A percentile compares a stretch with the other conserved stretches of the same genome.
These are phyloP conservation scores for Allacma fusca DNA, from an alignment of 2,888 invertebrate species.

Conservation along the genomic window DNA sequence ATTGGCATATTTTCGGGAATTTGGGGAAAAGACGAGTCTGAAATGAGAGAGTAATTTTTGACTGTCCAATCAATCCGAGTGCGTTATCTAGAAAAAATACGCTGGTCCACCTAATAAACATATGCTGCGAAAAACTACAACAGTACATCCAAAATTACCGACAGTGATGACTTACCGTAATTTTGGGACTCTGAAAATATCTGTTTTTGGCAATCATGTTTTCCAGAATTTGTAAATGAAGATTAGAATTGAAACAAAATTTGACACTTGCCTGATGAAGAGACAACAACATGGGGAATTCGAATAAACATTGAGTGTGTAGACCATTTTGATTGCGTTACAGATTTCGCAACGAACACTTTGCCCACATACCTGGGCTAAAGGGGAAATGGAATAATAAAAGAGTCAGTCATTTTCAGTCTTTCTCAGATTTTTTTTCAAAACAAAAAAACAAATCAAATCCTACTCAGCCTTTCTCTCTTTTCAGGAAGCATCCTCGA, in stretches of 20 bases:
- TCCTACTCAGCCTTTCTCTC: conserved; percentile 5
- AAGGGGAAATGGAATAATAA: conserved; percentile 61
- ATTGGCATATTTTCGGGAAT: too few species aligned
- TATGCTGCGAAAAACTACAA: conserved; percentile 46
- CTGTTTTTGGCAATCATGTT: conserved; percentile 37
- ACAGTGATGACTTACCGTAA: conserved; percentile 53
- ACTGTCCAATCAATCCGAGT: too few species aligned
- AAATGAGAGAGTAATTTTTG: too few species aligned
- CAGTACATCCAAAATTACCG: conserved; percentile 52
- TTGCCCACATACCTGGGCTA: conserved; percentile 62
- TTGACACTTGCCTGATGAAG: conserved; percentile 57
- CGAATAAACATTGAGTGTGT: conserved; percentile 42
- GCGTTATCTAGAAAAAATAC: too few species aligned
- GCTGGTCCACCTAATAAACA: conserved; percentile 32
- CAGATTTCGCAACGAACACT: conserved; percentile 48
- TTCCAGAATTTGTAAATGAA: conserved; percentile 35
- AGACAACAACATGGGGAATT: conserved; percentile 49
- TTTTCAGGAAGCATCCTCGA: too few species aligned
- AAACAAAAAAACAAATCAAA: conserved; percentile 3
- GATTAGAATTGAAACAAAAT: conserved; percentile 53
- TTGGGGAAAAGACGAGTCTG: too few species aligned
- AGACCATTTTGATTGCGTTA: conserved; percentile 44
- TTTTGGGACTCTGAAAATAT: conserved; percentile 49
- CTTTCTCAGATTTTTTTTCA: conserved; percentile 24
- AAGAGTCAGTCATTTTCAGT: conserved; percentile 45